A percentile compares a stretch with the other conserved stretches of the same genome.
Evolutionary conservation across 2,113 vertebrate species (phyloP).

Genomic region (Haliaeetus leucogaster): DNA sequence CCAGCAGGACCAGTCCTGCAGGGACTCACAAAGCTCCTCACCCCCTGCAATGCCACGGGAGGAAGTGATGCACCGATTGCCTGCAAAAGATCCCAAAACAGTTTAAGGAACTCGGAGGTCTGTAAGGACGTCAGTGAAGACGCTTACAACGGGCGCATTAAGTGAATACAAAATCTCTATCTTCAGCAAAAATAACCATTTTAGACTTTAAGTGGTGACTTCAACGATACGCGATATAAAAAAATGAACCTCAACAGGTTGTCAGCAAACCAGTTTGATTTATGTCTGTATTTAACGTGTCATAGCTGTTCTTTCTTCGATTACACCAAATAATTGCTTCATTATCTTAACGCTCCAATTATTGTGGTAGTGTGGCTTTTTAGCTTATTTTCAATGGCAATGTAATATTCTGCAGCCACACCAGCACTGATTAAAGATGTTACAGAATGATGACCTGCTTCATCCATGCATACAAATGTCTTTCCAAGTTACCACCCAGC

Average conservation of each 20-base stretch:
- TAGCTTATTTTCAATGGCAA: background rate
- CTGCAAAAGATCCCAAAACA: background rate
- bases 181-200: background rate
- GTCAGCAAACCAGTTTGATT: background rate
- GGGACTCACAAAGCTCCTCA: background rate
- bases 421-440: background rate
- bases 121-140: background rate
- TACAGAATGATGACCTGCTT: background rate
- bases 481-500: background rate
- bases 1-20: rapidly evolving
- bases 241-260: background rate
- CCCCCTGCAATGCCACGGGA: background rate
- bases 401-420: background rate
- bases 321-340: background rate
- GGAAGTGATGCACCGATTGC: background rate
- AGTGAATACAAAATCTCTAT: background rate
- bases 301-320: background rate
- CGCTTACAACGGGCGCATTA: background rate
- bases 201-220: background rate
- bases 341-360: background rate
- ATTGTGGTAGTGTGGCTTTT: background rate
- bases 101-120: background rate
- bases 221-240: background rate
- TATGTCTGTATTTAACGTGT: rapidly evolving
- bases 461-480: background rate